phyloP scores from a whole-genome alignment of 2,797 vertebrate genomes.

The Pseudopleuronectes americanus region DNA sequence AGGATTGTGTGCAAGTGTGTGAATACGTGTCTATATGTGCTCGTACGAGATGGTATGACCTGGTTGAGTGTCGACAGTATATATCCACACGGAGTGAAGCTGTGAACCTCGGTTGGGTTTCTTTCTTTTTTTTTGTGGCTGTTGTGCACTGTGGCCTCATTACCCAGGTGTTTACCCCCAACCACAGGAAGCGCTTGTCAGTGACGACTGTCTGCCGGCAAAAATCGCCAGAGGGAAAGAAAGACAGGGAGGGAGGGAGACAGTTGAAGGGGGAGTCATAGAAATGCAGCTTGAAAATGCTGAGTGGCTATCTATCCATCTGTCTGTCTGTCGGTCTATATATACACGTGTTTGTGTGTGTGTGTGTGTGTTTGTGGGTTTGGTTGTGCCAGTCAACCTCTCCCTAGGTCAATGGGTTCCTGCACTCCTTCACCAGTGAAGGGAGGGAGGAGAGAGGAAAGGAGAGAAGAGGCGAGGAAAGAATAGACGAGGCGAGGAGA shows the following conservation, averaged over 20 bases:
- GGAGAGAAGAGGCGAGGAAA: constrained; percentile 44
- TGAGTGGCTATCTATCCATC: neutral
- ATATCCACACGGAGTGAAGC: constrained; percentile 20
- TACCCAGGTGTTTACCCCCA: constrained; percentile 86
- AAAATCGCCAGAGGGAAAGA: constrained; percentile 76
- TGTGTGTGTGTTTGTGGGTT: constrained; percentile 24
- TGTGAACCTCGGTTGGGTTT: constrained; percentile 67
- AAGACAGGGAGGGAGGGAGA: constrained; percentile 54
- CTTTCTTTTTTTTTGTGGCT: constrained; percentile 43
- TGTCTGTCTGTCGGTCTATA: constrained; percentile 3
- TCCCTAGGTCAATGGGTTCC: constrained; percentile 74
- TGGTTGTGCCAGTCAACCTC: constrained; percentile 58
- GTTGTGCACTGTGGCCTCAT: constrained; percentile 81
- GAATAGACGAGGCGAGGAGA: constrained; percentile 64
- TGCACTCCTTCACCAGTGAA: constrained; percentile 62
- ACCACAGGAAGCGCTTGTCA: constrained; percentile 87
- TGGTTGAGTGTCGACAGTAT: constrained; percentile 41
- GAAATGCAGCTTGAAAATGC: constrained; percentile 14
- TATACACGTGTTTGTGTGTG: constrained; percentile 1
- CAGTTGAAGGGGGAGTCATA: constrained; percentile 17
- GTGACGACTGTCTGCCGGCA: constrained; percentile 78
- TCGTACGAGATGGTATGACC: constrained; percentile 42
- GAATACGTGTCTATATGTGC: constrained; percentile 21
- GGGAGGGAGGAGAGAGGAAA: constrained; percentile 37
- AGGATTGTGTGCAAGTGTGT: constrained; percentile 18